Evolutionary conservation across 2,888 invertebrate genomes (phyloP).

Genomic region (Cosmia trapezina): DNA sequence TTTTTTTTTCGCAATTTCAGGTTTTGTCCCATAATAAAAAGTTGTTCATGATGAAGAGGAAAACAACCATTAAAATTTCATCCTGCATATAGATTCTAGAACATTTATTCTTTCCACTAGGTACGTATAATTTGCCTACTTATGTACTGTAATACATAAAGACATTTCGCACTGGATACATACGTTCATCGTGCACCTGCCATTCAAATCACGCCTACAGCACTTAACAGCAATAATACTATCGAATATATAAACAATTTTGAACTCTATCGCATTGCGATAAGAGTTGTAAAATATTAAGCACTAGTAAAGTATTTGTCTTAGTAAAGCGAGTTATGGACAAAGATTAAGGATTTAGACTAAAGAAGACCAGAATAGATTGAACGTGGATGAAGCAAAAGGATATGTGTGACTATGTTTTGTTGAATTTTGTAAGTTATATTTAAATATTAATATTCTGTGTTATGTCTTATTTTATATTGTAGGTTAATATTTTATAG

Average conservation of each 20-base stretch:
- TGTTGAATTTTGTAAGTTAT: too few species aligned
- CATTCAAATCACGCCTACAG: constrained; percentile 84
- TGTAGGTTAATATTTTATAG: too few species aligned
- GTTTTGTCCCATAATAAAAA: too few species aligned
- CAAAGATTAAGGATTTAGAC: constrained; percentile 66
- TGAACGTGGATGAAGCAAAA: too few species aligned
- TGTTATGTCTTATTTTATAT: too few species aligned
- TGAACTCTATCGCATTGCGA: constrained; percentile 28
- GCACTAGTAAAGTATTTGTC: constrained; percentile 62
- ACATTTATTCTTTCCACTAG: constrained; percentile 3
- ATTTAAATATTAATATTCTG: too few species aligned
- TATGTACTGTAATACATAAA: constrained; percentile 72
- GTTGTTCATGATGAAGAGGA: too few species aligned
- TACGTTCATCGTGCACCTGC: constrained; percentile 79
- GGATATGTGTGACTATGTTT: too few species aligned
- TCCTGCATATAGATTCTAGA: background rate
- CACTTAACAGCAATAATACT: constrained; percentile 63
- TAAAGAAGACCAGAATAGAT: constrained; percentile 1
- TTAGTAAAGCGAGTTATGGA: constrained; percentile 60
- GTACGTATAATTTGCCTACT: constrained; percentile 38
- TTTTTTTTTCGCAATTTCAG: too few species aligned
- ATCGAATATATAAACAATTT: constrained; percentile 15
- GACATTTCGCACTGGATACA: constrained; percentile 73
- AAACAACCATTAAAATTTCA: too few species aligned
- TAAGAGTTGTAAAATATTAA: constrained; percentile 45